Percentiles rank a stretch among this genome's conserved stretches.
Evolutionary conservation across 2,797 vertebrate genomes (phyloP).

Genomic region (Lemur catta): DNA sequence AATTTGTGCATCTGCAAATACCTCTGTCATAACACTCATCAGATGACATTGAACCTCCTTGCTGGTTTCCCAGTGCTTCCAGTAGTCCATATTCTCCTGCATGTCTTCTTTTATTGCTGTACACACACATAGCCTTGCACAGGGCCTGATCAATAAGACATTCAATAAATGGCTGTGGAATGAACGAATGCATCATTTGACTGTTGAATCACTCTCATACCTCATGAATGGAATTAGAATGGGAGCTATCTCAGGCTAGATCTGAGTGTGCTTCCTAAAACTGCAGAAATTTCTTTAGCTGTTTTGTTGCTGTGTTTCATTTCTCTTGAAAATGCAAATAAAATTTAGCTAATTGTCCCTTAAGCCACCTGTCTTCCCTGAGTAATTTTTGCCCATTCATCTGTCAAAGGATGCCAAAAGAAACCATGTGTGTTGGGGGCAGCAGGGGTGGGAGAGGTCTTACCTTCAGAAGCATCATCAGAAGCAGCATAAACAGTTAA

Average conservation of each 20-base stretch:
- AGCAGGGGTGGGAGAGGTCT: background rate
- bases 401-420: background rate
- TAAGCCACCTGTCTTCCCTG: background rate
- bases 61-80: background rate
- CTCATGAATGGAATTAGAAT: slow-evolving; percentile 31
- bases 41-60: background rate
- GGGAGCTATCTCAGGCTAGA: background rate
- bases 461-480: background rate
- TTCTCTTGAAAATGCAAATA: background rate
- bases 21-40: background rate
- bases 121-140: background rate
- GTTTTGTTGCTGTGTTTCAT: background rate
- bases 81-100: background rate
- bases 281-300: background rate
- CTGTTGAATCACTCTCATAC: background rate
- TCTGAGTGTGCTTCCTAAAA: background rate
- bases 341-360: background rate
- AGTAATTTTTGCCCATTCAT: background rate
- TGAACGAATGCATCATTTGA: background rate
- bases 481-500: background rate
- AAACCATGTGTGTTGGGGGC: background rate
- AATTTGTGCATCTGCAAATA: background rate
- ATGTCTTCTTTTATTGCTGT: background rate
- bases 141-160: background rate
- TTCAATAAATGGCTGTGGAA: background rate